Evolutionary conservation across 2,888 invertebrate genomes (phyloP), one percentile per base, ranked within the genome.

Genomic region (Ichneumoninae sp.): DNA sequence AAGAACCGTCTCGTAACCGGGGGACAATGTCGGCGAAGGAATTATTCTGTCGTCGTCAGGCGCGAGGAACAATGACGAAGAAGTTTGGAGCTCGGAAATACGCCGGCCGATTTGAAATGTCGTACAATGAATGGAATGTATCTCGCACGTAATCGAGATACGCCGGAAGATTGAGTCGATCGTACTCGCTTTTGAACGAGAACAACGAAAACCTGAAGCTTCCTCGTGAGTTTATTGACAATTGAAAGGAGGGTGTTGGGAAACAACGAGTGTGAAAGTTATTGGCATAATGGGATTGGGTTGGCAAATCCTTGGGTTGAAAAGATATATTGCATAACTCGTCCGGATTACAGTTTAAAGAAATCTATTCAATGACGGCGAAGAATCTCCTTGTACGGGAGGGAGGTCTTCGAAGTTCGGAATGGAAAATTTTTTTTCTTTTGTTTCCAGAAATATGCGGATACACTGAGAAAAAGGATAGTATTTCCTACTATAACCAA

Each of bases 21-120:
- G 40, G 44, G 71, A 83, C 79, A 76, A 79, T 75, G 70, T 26
- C 57, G 40, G 30, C 62, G 79, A 71, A 70, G 65, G 69, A 76
- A 71, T 71, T 71, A 76, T 76, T 71, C 30, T 71, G 19, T 36
- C 52, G 50, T 50, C 62, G 69, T 22, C 65, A 47, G 19, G 57
- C 66, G 33, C 44, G 19, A 10, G 10, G 10, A 52, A 8, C 26
- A 26, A 57, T 22, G 4, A 1, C 22, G 26, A 26, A 19, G 22
- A 10, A 57, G 22, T 22, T 54, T 22, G 19, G 22, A 3, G 40
- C 44, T 47, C 10, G 40, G 40, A 2, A 16, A 19, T 19, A 26
- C 30, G 50, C 4, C 5, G 47, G 26, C 26, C 22, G 57, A 26
- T 57, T 57, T 0, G 26, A 26, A 4, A 57, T 13, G 13, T 10